Conservation (phyloP, 1,140 invertebrate genomes). For the Nebria ingens region DNA sequence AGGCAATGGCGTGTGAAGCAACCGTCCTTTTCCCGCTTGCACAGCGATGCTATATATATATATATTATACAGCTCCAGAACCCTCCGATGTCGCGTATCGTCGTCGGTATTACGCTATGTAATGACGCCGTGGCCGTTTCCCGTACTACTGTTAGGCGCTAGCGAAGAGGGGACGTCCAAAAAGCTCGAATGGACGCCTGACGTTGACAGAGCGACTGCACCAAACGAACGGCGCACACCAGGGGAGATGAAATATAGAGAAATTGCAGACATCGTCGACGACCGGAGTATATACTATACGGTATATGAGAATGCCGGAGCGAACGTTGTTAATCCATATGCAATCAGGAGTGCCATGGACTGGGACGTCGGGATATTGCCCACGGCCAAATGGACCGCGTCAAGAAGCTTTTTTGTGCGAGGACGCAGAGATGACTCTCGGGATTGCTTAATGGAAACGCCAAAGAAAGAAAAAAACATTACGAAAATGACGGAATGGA, state of each 20-base stretch:
- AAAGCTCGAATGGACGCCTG: slow-evolving; percentile 1
- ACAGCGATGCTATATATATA: too few species aligned
- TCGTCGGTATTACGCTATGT: too few species aligned
- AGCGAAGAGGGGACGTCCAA: slow-evolving; percentile 14
- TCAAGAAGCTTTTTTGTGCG: slow-evolving; percentile 8
- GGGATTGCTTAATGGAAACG: background rate
- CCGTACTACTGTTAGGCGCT: slow-evolving; percentile 18
- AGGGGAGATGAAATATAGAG: slow-evolving; percentile 7
- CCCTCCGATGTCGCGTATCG: too few species aligned
- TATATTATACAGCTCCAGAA: too few species aligned
- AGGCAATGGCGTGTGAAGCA: too few species aligned
- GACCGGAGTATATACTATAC: too few species aligned
- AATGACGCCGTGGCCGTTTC: slow-evolving; percentile 10
- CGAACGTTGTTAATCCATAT: slow-evolving; percentile 2
- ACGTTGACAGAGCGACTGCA: slow-evolving; percentile 7
- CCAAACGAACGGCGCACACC: background rate
- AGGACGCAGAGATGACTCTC: slow-evolving; percentile 2
- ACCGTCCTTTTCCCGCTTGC: too few species aligned
- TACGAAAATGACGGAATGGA: background rate
- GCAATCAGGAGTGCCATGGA: background rate
- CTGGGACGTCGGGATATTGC: slow-evolving; percentile 2
- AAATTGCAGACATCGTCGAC: slow-evolving; percentile 8
- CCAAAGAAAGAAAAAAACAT: background rate
- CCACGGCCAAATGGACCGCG: background rate
- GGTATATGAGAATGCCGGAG: too few species aligned